Percentiles rank a stretch among this genome's conserved stretches.
These are phyloP conservation scores for Anticlea derivata DNA, from an alignment of 2,888 invertebrate genomes.

Conservation along the genomic window DNA sequence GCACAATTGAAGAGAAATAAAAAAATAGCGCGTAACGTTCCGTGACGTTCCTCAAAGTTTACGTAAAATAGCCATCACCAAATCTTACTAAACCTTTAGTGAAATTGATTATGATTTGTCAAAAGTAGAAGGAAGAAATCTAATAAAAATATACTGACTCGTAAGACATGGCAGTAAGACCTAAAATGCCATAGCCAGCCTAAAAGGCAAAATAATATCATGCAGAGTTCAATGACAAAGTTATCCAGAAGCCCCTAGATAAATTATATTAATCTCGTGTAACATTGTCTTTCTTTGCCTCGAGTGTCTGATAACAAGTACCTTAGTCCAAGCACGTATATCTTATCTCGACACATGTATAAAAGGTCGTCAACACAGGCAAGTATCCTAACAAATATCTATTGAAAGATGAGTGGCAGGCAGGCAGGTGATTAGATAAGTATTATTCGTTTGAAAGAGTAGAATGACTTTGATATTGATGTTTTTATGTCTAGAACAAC, in stretches of 20 bases:
- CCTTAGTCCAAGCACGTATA: constrained; percentile 35
- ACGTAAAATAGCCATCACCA: too few relatives aligned
- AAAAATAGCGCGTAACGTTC: too few relatives aligned
- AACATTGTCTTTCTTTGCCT: constrained; percentile 19
- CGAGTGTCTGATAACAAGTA: constrained; percentile 25
- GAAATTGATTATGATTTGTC: too few relatives aligned
- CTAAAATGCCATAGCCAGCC: too few relatives aligned
- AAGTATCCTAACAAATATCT: constrained; percentile 9
- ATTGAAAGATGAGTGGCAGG: constrained; percentile 24
- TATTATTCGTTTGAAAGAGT: not conserved
- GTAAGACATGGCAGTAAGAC: too few relatives aligned
- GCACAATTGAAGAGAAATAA: too few relatives aligned
- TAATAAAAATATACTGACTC: too few relatives aligned
- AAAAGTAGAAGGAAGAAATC: too few relatives aligned
- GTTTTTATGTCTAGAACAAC: too few relatives aligned
- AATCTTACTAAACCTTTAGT: too few relatives aligned
- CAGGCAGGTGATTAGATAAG: constrained; percentile 1
- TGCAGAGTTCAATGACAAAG: not conserved
- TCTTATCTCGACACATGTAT: constrained; percentile 37
- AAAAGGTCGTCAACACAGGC: constrained; percentile 28
- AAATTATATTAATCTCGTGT: constrained; percentile 20
- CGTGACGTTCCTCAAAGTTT: too few relatives aligned
- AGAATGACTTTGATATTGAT: not conserved
- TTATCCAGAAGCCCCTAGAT: constrained; percentile 5
- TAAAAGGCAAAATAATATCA: too few relatives aligned